Percentiles rank a stretch among this genome's conserved stretches.
These are phyloP conservation scores for Tinea semifulvella DNA, from an alignment of 2,888 invertebrate species.

Conservation along the genomic window DNA sequence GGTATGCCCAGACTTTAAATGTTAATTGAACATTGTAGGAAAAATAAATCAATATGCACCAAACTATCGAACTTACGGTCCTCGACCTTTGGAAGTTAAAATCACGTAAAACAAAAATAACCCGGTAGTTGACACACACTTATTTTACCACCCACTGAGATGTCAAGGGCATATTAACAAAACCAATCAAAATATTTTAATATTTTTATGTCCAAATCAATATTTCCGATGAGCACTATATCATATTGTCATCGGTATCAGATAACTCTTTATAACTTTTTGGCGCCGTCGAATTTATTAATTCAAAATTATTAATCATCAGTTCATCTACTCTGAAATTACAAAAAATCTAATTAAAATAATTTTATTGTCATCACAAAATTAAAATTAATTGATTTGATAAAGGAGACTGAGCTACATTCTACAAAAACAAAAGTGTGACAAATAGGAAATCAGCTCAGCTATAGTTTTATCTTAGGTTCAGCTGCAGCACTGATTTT, in stretches of 20 bases:
- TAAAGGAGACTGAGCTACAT: too few relatives aligned
- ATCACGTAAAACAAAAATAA: neutral
- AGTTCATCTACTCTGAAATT: neutral
- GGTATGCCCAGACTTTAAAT: too few relatives aligned
- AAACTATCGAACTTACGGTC: too few relatives aligned
- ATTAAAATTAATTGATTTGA: too few relatives aligned
- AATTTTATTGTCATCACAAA: too few relatives aligned
- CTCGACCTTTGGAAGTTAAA: slow-evolving; percentile 7
- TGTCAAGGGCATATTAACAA: slow-evolving; percentile 11
- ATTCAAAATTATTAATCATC: neutral
- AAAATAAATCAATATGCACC: too few relatives aligned
- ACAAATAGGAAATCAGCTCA: too few relatives aligned
- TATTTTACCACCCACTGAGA: slow-evolving; percentile 2
- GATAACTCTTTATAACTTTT: slow-evolving; percentile 8
- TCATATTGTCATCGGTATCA: slow-evolving; percentile 12
- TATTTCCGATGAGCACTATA: neutral
- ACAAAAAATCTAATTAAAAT: too few relatives aligned
- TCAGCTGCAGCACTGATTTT: too few relatives aligned
- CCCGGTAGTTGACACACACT: slow-evolving; percentile 12
- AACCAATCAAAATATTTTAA: slow-evolving; percentile 13
- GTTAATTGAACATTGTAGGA: too few relatives aligned
- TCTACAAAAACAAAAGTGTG: too few relatives aligned
- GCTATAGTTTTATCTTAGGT: too few relatives aligned
- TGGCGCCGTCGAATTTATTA: slow-evolving; percentile 3
- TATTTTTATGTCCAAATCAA: slow-evolving; percentile 1